Evolutionary conservation across 2,888 invertebrate genomes (phyloP).

Genomic region (Brenthis hecate): DNA sequence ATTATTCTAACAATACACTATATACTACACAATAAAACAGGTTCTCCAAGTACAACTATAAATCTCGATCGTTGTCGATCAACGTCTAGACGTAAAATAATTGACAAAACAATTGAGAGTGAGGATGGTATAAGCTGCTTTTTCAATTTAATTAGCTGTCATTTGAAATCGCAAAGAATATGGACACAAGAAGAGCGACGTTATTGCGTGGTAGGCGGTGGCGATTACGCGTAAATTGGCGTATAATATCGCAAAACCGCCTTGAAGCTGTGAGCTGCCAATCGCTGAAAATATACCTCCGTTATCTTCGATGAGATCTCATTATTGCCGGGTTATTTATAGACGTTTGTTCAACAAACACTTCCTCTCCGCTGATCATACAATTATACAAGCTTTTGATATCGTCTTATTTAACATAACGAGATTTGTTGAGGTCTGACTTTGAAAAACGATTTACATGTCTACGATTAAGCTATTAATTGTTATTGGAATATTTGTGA

Average conservation of each 20-base stretch:
- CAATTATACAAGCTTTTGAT: slow-evolving; percentile 29
- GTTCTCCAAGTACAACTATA: slow-evolving; percentile 7
- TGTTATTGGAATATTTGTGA: slow-evolving; percentile 10
- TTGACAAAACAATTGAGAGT: slow-evolving; percentile 19
- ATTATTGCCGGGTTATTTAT: slow-evolving; percentile 40
- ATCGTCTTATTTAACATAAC: slow-evolving; percentile 29
- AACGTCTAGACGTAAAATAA: slow-evolving; percentile 12
- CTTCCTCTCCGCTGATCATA: slow-evolving; percentile 31
- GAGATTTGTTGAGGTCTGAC: slow-evolving; percentile 16
- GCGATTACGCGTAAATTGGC: slow-evolving; percentile 35
- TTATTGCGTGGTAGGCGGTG: slow-evolving; percentile 29
- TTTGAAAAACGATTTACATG: slow-evolving; percentile 10
- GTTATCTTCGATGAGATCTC: slow-evolving; percentile 37
- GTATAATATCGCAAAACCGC: slow-evolving; percentile 34
- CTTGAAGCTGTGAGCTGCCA: slow-evolving; percentile 31
- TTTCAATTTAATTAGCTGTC: slow-evolving; percentile 35
- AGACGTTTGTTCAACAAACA: slow-evolving; percentile 35
- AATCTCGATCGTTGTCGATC: slow-evolving; percentile 20
- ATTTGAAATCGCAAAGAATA: slow-evolving; percentile 23
- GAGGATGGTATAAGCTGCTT: slow-evolving; percentile 8
- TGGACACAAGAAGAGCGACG: slow-evolving; percentile 27
- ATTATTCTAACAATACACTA: slow-evolving; percentile 10
- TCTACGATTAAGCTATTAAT: slow-evolving; percentile 11
- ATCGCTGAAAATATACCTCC: slow-evolving; percentile 37
- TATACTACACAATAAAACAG: slow-evolving; percentile 7